These are phyloP conservation scores for Acronicta aceris DNA, from an alignment of 2,888 invertebrate genomes.

Conservation along the genomic window DNA sequence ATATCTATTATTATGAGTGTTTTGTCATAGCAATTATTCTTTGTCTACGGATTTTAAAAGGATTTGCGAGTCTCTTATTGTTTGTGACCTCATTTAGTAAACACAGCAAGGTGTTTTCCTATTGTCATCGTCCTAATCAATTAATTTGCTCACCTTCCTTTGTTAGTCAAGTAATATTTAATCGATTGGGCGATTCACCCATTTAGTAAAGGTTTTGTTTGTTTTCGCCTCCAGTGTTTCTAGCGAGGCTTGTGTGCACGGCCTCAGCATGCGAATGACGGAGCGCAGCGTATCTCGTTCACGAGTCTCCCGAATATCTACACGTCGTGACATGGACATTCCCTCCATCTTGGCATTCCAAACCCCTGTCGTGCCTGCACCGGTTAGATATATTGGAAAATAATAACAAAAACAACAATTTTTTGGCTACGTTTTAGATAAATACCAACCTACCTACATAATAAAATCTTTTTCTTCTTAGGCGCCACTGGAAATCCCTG, in stretches of 20 bases:
- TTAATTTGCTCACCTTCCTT: slow-evolving; percentile 2
- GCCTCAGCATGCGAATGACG: slow-evolving; percentile 75
- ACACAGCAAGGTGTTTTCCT: neutral
- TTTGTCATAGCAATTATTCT: slow-evolving; percentile 14
- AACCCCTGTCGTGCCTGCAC: slow-evolving; percentile 65
- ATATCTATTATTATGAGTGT: slow-evolving; percentile 29
- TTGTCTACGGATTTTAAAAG: slow-evolving; percentile 7
- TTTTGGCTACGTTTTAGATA: too few species aligned
- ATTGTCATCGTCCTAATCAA: neutral
- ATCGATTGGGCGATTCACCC: neutral
- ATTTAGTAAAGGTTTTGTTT: slow-evolving; percentile 5
- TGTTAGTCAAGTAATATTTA: neutral
- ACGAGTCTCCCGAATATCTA: slow-evolving; percentile 77
- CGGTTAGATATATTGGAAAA: slow-evolving; percentile 58
- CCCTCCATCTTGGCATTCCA: slow-evolving; percentile 82
- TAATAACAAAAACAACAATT: neutral
- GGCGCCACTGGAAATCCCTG: slow-evolving; percentile 74
- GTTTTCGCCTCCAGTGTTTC: slow-evolving; percentile 55
- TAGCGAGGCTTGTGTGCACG: slow-evolving; percentile 76
- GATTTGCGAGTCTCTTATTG: slow-evolving; percentile 3
- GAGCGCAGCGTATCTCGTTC: slow-evolving; percentile 79
- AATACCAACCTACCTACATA: too few species aligned
- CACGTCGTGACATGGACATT: slow-evolving; percentile 84
- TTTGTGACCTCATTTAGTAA: slow-evolving; percentile 2
- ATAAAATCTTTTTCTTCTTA: slow-evolving; percentile 43